These are phyloP conservation scores for Chrysolina americana DNA, from an alignment of 2,888 invertebrate genomes.

Conservation along the genomic window DNA sequence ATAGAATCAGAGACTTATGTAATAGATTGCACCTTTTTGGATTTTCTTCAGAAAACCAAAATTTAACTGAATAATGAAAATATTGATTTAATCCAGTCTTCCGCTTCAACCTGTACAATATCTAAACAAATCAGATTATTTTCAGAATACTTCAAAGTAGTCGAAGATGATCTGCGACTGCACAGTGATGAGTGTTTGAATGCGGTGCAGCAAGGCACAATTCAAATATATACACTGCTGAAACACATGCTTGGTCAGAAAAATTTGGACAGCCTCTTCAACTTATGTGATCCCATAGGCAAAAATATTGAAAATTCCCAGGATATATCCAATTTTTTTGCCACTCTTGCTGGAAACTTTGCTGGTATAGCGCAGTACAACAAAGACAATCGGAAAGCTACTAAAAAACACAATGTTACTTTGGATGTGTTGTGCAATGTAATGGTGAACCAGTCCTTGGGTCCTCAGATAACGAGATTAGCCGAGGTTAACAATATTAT, in stretches of 20 bases:
- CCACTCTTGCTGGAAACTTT: conserved; percentile 83
- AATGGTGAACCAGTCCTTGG: conserved; percentile 76
- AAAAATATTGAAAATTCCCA: conserved; percentile 73
- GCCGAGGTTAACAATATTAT: conserved; percentile 82
- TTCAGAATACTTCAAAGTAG: conserved; percentile 87
- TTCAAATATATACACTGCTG: conserved; percentile 75
- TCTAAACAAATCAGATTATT: conserved; percentile 48
- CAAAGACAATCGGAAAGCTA: conserved; percentile 87
- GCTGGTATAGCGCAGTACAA: conserved; percentile 96
- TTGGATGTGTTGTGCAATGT: conserved; percentile 86
- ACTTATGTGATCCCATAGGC: conserved; percentile 83
- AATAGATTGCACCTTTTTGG: no score
- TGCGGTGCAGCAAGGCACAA: conserved; percentile 71
- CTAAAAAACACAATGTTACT: conserved; percentile 78
- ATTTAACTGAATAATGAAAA: no score
- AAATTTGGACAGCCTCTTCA: conserved; percentile 81
- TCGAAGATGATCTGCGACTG: conserved; percentile 80
- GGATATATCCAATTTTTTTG: conserved; percentile 86
- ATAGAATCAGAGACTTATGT: no score
- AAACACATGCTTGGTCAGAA: conserved; percentile 75
- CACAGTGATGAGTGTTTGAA: conserved; percentile 79
- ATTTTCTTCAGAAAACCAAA: no score
- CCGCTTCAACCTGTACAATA: no score
- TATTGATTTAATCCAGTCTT: no score
- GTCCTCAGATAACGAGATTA: conserved; percentile 78